phyloP scores from a whole-genome alignment of 2,888 invertebrate genomes.

The Graphium colonna region DNA sequence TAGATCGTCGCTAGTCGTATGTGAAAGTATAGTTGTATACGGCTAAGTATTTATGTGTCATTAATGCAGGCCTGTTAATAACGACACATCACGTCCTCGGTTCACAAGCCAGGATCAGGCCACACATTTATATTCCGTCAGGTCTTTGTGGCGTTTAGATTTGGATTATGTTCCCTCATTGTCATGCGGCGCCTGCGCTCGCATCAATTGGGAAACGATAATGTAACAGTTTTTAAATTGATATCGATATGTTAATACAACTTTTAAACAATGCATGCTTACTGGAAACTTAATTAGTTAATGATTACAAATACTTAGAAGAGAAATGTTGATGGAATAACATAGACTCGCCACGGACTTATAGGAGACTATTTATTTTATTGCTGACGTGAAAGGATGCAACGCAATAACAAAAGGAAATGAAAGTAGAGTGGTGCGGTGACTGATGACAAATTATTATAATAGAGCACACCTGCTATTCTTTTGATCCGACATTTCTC shows the following conservation, averaged over 20 bases:
- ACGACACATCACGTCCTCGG: conserved; percentile 74
- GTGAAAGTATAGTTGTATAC: conserved; percentile 47
- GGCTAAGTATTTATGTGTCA: conserved; percentile 63
- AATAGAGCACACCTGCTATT: conserved; percentile 77
- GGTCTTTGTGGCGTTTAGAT: conserved; percentile 70
- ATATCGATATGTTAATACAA: conserved; percentile 24
- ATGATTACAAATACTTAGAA: no score
- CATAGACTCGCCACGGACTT: no score
- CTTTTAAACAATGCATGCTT: neutral
- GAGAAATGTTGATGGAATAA: no score
- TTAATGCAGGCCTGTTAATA: conserved; percentile 74
- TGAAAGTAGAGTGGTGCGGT: conserved; percentile 58
- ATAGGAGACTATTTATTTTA: no score
- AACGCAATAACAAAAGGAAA: conserved; percentile 58
- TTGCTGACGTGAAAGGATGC: conserved; percentile 50
- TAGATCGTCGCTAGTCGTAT: conserved; percentile 34
- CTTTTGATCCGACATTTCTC: conserved; percentile 78
- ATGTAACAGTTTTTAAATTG: conserved; percentile 51
- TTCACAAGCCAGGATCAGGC: conserved; percentile 71
- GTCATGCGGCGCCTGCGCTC: conserved; percentile 64
- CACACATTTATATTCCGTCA: conserved; percentile 72
- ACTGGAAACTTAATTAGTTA: neutral
- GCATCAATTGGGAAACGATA: conserved; percentile 68
- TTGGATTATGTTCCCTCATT: conserved; percentile 76
- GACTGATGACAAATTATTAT: conserved; percentile 75